Conservation (phyloP, 2,797 vertebrate genomes). For the Peromyscus melanophrys region DNA sequence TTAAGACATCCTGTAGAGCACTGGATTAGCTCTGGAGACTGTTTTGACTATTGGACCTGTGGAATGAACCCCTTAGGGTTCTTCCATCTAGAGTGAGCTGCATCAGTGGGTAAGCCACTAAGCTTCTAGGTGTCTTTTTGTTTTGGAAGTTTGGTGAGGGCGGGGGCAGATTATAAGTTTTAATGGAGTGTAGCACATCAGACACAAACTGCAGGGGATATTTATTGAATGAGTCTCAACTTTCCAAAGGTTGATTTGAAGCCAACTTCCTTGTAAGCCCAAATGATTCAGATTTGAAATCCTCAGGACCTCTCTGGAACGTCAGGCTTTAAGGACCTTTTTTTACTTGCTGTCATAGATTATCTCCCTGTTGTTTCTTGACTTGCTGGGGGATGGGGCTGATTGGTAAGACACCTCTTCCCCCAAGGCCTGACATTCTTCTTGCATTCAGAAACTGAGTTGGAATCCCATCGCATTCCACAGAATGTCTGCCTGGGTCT, state of each 20-base stretch:
- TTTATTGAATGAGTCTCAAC: constrained; percentile 74
- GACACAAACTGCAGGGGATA: constrained; percentile 65
- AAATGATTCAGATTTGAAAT: constrained; percentile 72
- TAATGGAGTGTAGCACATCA: constrained; percentile 69
- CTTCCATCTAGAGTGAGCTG: not conserved
- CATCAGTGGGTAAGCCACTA: not conserved
- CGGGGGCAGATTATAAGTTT: constrained; percentile 57
- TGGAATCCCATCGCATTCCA: constrained; percentile 52
- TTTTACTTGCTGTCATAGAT: constrained; percentile 62
- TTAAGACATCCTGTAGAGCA: not conserved
- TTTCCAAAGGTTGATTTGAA: constrained; percentile 77
- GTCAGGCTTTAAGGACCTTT: constrained; percentile 54
- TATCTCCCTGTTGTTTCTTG: constrained; percentile 76
- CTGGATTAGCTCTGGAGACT: not conserved
- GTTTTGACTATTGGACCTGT: not conserved
- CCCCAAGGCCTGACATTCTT: constrained; percentile 80
- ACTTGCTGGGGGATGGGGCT: constrained; percentile 66
- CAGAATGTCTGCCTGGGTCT: not conserved
- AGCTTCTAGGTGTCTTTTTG: constrained; percentile 54
- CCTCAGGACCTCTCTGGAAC: constrained; percentile 43
- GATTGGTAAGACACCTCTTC: constrained; percentile 70
- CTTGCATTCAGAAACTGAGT: constrained; percentile 75
- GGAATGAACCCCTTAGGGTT: not conserved
- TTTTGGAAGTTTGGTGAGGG: constrained; percentile 46
- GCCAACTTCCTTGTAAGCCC: constrained; percentile 69